phyloP scores from a whole-genome alignment of 2,888 invertebrate species.

The Eustalomyia histrio region DNA sequence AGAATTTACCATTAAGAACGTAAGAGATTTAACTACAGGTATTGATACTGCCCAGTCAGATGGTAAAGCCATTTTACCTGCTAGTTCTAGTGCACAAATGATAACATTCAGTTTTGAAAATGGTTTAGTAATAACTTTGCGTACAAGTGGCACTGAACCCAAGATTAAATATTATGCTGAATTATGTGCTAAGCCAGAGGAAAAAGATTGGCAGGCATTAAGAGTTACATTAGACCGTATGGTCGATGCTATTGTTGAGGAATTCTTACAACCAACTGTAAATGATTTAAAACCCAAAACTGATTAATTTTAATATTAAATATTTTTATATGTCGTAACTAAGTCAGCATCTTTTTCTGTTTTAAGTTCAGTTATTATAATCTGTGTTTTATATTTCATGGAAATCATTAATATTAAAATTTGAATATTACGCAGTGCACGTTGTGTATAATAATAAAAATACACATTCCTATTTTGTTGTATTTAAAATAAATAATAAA shows the following conservation, averaged over 20 bases:
- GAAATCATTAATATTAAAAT: neutral
- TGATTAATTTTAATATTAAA: slow-evolving; percentile 62
- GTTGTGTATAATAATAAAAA: neutral
- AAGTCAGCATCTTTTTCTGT: neutral
- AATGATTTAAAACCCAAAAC: slow-evolving; percentile 81
- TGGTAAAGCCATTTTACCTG: slow-evolving; percentile 85
- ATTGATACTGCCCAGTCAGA: slow-evolving; percentile 86
- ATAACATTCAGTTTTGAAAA: slow-evolving; percentile 94
- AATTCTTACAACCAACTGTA: slow-evolving; percentile 88
- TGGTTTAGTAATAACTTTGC: slow-evolving; percentile 91
- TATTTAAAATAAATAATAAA: neutral
- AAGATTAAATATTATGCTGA: slow-evolving; percentile 99
- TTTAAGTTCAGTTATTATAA: slow-evolving; percentile 1
- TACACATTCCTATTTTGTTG: slow-evolving; percentile 30
- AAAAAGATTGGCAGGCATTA: slow-evolving; percentile 84
- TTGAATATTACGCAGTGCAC: neutral
- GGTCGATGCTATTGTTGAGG: slow-evolving; percentile 87
- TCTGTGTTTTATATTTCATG: neutral
- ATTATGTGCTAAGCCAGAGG: slow-evolving; percentile 85
- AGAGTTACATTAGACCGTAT: slow-evolving; percentile 84
- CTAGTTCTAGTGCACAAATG: slow-evolving; percentile 89
- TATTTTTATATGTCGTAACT: slow-evolving; percentile 1
- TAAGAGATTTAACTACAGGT: slow-evolving; percentile 94
- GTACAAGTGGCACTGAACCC: slow-evolving; percentile 99
- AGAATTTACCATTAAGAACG: slow-evolving; percentile 83